Conservation (phyloP, 2,888 invertebrate genomes). For the Trachelus troglodyta region DNA sequence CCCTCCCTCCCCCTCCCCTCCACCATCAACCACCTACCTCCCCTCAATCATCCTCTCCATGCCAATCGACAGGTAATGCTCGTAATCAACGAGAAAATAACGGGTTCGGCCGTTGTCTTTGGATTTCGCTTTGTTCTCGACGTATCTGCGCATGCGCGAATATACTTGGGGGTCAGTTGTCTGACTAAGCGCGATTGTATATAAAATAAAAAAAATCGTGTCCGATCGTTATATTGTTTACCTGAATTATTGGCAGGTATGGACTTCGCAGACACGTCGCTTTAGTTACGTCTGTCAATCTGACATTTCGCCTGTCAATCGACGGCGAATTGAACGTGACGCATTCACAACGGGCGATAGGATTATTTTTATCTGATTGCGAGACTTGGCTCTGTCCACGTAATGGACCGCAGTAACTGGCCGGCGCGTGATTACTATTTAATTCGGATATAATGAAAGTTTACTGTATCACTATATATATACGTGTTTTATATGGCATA, state of each 20-base stretch:
- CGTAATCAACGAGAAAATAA: conserved; percentile 52
- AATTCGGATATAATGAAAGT: background rate
- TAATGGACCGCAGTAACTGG: background rate
- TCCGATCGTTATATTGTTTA: background rate
- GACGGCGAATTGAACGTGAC: background rate
- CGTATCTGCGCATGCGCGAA: conserved; percentile 13
- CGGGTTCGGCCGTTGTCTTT: conserved; percentile 34
- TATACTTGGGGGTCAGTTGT: background rate
- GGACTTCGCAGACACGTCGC: background rate
- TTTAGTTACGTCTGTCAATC: background rate
- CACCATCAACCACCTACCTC: conserved; percentile 16
- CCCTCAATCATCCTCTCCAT: conserved; percentile 22
- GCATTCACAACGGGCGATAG: background rate
- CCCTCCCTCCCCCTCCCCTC: conserved; percentile 21
- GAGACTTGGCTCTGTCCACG: background rate
- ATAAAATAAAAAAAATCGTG: background rate
- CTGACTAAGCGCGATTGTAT: background rate
- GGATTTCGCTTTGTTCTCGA: conserved; percentile 33
- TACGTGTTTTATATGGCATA: too few species aligned
- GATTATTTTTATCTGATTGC: background rate
- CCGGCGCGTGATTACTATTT: background rate
- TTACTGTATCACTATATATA: too few species aligned
- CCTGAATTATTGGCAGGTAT: background rate
- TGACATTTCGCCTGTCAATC: background rate
- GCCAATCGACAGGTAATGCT: conserved; percentile 46